These are phyloP conservation scores for Proterorhinus semilunaris DNA, from an alignment of 2,113 vertebrate species.

Conservation along the genomic window DNA sequence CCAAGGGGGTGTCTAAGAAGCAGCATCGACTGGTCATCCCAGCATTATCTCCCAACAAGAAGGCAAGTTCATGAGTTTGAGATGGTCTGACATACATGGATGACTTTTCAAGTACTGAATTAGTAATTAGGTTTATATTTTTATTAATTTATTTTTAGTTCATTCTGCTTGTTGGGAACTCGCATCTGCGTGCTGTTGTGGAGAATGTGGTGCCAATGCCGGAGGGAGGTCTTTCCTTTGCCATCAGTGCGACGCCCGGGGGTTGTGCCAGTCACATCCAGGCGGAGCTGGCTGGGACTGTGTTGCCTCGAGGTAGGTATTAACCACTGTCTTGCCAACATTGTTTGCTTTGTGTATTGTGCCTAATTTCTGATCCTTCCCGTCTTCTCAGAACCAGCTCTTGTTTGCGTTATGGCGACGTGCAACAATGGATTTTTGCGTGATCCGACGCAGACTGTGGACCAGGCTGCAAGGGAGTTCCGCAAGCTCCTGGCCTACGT, in stretches of 20 bases:
- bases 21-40: too few relatives aligned
- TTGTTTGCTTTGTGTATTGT: too few relatives aligned
- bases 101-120: too few relatives aligned
- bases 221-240: neutral
- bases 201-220: neutral
- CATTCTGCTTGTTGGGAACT: neutral
- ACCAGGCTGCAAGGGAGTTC: neutral
- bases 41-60: too few relatives aligned
- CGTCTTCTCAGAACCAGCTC: neutral
- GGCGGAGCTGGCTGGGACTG: neutral
- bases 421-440: neutral
- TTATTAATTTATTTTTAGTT: neutral
- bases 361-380: too few relatives aligned
- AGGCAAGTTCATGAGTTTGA: too few relatives aligned
- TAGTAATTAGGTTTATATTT: too few relatives aligned
- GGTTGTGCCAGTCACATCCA: neutral
- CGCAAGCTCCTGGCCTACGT: neutral
- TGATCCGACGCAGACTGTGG: neutral
- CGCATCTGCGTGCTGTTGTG: neutral
- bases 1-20: too few relatives aligned
- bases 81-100: too few relatives aligned
- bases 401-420: neutral
- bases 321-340: too few relatives aligned
- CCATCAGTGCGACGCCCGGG: neutral
- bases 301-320: neutral